Conservation (phyloP, 2,113 vertebrate genomes). For the Antechinus flavipes region DNA sequence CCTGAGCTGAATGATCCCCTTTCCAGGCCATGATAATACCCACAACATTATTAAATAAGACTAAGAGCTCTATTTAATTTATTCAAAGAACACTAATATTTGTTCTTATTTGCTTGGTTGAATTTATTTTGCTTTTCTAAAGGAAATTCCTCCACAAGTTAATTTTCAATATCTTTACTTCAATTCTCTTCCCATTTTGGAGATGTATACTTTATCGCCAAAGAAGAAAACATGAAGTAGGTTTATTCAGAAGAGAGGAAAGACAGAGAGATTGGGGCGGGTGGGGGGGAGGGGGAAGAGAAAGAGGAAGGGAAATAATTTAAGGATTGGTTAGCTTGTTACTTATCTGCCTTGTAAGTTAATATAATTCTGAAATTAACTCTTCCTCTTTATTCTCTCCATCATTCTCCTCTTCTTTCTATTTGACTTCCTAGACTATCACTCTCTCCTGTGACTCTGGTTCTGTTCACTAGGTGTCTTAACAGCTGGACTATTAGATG, state of each 20-base stretch:
- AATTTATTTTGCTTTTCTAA: background rate
- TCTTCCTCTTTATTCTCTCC: background rate
- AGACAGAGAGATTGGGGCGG: background rate
- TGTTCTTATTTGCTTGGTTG: background rate
- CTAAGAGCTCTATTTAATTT: background rate
- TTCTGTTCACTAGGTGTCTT: background rate
- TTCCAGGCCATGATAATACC: background rate
- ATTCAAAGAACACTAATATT: background rate
- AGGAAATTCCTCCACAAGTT: background rate
- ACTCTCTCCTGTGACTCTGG: background rate
- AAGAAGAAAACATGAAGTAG: background rate
- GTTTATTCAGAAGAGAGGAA: background rate
- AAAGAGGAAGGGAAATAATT: background rate
- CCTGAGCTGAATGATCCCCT: background rate
- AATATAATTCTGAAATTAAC: background rate
- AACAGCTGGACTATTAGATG: background rate
- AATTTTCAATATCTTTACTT: background rate
- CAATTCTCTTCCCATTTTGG: background rate
- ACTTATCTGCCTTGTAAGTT: background rate
- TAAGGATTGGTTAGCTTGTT: background rate
- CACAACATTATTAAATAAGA: background rate
- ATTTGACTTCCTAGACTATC: background rate
- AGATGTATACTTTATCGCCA: background rate
- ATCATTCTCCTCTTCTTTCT: background rate
- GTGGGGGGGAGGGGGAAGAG: too few relatives aligned